phyloP scores from a whole-genome alignment of 2,888 invertebrate species.

The Agapostemon virescens region DNA sequence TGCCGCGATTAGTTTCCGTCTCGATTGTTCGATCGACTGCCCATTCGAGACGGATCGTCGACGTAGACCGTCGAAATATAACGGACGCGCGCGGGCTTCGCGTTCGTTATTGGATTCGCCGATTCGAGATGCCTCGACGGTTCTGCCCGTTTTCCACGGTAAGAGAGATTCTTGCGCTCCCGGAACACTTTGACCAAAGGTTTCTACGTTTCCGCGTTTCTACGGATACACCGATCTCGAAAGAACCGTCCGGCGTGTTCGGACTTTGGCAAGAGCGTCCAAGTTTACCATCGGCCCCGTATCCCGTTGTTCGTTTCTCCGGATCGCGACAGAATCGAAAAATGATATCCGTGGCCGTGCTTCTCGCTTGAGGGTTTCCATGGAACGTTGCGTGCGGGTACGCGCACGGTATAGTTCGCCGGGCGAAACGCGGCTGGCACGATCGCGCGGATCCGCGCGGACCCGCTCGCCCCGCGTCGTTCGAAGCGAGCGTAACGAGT shows the following conservation, averaged over 20 bases:
- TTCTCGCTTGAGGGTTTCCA: background rate
- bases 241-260: no score
- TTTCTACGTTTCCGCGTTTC: background rate
- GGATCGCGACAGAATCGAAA: background rate
- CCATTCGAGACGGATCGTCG: conserved; percentile 26
- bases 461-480: background rate
- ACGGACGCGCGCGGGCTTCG: background rate
- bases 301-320: background rate
- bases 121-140: background rate
- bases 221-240: background rate
- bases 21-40: conserved; percentile 62
- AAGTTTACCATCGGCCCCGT: background rate
- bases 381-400: background rate
- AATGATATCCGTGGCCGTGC: background rate
- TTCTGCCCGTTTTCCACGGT: background rate
- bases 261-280: no score
- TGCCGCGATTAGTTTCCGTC: conserved; percentile 68
- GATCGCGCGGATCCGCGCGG: conserved; percentile 19
- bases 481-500: conserved; percentile 44
- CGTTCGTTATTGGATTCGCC: conserved; percentile 1
- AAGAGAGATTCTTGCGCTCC: background rate
- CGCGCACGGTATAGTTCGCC: background rate
- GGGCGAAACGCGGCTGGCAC: background rate
- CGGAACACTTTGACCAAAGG: background rate
- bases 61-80: conserved; percentile 1